phyloP scores from a whole-genome alignment of 2,113 vertebrate genomes.

The Phyllopteryx taeniolatus region DNA sequence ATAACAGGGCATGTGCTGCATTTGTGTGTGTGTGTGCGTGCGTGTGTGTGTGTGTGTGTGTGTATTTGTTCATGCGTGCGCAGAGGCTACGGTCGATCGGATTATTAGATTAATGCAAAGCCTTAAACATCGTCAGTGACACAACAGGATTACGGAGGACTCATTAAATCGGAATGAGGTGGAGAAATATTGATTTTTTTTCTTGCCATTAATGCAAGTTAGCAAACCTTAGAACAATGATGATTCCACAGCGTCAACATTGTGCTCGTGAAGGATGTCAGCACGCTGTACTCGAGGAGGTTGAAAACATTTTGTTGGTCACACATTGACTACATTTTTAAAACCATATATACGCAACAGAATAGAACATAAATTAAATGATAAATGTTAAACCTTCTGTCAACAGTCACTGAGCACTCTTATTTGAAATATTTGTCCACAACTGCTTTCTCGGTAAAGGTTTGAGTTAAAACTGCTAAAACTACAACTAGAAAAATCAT shows the following conservation, averaged over 20 bases:
- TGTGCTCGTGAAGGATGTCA: background rate
- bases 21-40: slow-evolving; percentile 1
- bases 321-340: background rate
- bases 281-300: background rate
- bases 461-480: background rate
- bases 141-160: background rate
- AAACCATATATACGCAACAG: too few species aligned
- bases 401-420: too few species aligned
- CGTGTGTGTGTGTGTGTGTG: background rate
- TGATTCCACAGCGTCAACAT: background rate
- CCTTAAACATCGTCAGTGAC: background rate
- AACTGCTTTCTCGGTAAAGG: too few species aligned
- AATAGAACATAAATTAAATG: background rate
- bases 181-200: background rate
- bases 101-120: slow-evolving; percentile 1
- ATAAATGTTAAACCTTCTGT: too few species aligned
- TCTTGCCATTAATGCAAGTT: background rate
- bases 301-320: background rate
- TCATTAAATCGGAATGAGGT: background rate
- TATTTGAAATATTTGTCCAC: background rate
- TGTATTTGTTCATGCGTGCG: background rate
- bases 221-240: background rate
- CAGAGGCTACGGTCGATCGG: background rate
- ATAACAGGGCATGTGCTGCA: slow-evolving; percentile 6
- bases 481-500: background rate